Conservation (phyloP, 2,113 vertebrate species). For the Scopus umbretta region DNA sequence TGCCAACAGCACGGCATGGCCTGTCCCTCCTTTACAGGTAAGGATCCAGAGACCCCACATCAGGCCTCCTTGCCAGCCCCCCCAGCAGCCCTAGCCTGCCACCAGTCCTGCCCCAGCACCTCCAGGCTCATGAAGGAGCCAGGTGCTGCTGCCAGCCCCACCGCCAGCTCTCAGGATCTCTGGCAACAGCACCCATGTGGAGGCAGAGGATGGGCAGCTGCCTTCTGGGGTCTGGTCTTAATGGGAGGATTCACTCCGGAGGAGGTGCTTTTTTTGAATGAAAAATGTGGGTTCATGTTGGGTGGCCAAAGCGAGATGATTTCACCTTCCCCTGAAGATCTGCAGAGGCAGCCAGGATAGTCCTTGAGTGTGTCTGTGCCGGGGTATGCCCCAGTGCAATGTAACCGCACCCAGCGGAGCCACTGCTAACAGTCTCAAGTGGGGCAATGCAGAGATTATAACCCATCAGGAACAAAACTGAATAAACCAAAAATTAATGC, state of each 20-base stretch:
- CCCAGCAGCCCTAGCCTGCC: neutral
- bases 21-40: constrained; percentile 3
- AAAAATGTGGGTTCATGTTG: neutral
- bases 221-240: neutral
- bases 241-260: neutral
- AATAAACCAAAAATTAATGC: constrained; percentile 3
- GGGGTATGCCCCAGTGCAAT: no score
- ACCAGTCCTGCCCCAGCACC: fast-evolving
- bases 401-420: neutral
- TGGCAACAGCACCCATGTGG: fast-evolving
- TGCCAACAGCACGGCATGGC: fast-evolving
- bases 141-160: fast-evolving
- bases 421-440: neutral
- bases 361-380: neutral
- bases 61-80: neutral
- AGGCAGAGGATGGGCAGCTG: neutral
- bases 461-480: neutral
- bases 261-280: neutral
- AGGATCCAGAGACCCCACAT: neutral
- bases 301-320: neutral
- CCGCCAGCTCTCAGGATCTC: fast-evolving
- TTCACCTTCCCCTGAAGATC: neutral
- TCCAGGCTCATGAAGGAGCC: fast-evolving
- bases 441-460: neutral
- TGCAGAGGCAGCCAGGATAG: neutral